A percentile compares a stretch with the other conserved stretches of the same genome.
These are phyloP conservation scores for Drosophila lacteicornis DNA, from an alignment of 1,140 invertebrate genomes.

Conservation along the genomic window DNA sequence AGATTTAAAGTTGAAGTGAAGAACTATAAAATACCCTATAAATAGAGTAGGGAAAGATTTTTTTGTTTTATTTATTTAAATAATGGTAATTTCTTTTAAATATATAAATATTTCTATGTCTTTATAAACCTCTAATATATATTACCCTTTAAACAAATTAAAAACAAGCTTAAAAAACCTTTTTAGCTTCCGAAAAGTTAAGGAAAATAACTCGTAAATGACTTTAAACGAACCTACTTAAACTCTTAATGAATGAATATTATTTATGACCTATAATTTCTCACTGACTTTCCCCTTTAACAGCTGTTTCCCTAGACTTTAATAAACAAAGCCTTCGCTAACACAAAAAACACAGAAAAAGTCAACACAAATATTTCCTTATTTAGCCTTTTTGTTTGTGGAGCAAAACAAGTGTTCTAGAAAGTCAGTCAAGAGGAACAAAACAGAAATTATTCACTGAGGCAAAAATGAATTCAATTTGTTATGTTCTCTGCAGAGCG, in stretches of 20 bases:
- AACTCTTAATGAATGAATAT: neutral
- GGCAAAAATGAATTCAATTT: neutral
- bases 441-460: constrained; percentile 13
- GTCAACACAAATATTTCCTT: constrained; percentile 36
- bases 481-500: neutral
- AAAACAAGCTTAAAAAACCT: too few species aligned
- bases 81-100: neutral
- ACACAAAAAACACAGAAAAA: constrained; percentile 3
- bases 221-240: neutral
- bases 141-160: neutral
- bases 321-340: constrained; percentile 1
- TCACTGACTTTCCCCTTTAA: neutral
- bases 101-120: too few species aligned
- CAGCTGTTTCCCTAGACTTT: constrained; percentile 15
- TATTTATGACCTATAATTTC: neutral
- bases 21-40: neutral
- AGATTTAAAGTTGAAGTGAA: neutral
- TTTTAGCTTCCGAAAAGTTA: neutral
- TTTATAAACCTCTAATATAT: too few species aligned
- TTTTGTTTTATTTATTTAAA: neutral
- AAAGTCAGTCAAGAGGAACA: constrained; percentile 34
- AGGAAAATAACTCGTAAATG: neutral
- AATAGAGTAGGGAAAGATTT: neutral
- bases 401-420: constrained; percentile 41
- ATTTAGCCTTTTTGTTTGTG: constrained; percentile 23